phyloP scores from a whole-genome alignment of 2,888 invertebrate species.

The Cryptus armator region DNA sequence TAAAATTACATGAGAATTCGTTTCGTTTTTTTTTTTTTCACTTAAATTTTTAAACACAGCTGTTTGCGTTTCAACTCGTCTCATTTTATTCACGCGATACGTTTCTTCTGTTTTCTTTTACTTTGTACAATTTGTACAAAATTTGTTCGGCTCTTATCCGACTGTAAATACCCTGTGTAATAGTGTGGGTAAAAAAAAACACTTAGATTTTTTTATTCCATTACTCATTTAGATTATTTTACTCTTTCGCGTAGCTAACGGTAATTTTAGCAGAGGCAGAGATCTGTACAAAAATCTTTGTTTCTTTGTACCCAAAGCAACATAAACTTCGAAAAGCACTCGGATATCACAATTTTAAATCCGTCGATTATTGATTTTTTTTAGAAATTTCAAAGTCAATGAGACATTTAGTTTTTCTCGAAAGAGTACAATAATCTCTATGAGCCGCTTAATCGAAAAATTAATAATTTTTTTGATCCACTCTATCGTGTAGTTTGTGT shows the following conservation, averaged over 20 bases:
- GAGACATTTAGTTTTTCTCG: no score
- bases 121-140: slow-evolving; percentile 19
- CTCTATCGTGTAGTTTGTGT: slow-evolving; percentile 56
- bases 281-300: no score
- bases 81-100: background rate
- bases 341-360: no score
- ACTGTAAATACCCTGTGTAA: background rate
- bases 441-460: no score
- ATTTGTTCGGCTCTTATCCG: background rate
- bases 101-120: slow-evolving; percentile 10
- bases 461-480: background rate
- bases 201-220: background rate
- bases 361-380: no score
- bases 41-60: background rate
- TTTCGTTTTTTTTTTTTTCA: background rate
- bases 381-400: no score
- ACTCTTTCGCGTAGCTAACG: no score
- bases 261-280: no score
- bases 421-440: no score
- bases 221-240: no score
- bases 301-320: no score
- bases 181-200: background rate
- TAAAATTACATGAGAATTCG: background rate
- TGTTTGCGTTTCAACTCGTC: background rate
- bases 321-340: no score